Evolutionary conservation across 2,113 vertebrate genomes (phyloP).

Genomic region (Crocuta crocuta): DNA sequence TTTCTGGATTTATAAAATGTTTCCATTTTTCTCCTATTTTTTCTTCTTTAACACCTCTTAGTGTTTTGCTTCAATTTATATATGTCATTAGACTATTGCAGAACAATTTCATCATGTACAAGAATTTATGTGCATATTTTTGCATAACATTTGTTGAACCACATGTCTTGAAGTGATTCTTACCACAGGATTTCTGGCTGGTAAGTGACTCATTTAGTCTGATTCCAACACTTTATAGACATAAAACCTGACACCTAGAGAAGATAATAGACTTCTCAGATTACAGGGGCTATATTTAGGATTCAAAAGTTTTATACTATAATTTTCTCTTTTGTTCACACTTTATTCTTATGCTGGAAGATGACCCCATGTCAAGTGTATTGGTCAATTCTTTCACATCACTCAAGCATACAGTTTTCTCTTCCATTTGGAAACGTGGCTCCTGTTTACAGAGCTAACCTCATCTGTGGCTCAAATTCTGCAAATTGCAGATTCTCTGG

Average conservation of each 20-base stretch:
- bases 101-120: not conserved
- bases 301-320: not conserved
- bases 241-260: not conserved
- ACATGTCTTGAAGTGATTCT: not conserved
- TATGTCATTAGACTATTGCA: not conserved
- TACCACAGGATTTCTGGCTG: not conserved
- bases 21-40: not conserved
- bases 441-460: conserved; percentile 41
- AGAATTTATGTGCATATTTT: not conserved
- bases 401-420: not conserved
- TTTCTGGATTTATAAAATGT: not conserved
- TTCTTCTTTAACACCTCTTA: not conserved
- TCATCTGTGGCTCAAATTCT: conserved; percentile 39
- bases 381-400: not conserved
- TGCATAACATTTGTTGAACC: not conserved
- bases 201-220: not conserved
- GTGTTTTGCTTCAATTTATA: conserved; percentile 15
- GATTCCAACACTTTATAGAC: not conserved
- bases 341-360: not conserved
- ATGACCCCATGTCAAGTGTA: not conserved
- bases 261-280: not conserved
- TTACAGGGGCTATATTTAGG: not conserved
- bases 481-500: not conserved
- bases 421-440: not conserved
- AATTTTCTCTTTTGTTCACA: conserved; percentile 6